A percentile compares a stretch with the other conserved stretches of the same genome.
Evolutionary conservation across 2,797 vertebrate species (phyloP).

Genomic region (Nannoperca obscura): DNA sequence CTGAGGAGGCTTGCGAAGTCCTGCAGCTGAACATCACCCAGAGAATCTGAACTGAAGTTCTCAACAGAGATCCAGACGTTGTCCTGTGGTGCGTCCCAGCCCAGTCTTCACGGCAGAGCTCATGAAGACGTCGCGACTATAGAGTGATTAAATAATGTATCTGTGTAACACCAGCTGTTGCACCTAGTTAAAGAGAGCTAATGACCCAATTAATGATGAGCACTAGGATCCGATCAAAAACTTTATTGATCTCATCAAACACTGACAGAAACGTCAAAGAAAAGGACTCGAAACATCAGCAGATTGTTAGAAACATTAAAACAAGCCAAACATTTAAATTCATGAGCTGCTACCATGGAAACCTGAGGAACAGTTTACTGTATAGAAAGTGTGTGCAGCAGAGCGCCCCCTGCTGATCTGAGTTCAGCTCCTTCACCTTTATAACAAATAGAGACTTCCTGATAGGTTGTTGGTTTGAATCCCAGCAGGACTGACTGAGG

Average conservation of each 20-base stretch:
- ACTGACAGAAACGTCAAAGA: conserved; percentile 45
- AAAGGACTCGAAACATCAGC: conserved; percentile 29
- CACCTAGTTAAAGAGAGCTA: neutral
- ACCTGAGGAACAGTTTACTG: conserved; percentile 48
- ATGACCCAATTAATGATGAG: neutral
- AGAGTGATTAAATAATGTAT: too few relatives aligned
- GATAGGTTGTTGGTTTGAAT: conserved; percentile 17
- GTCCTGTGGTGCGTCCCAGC: too few relatives aligned
- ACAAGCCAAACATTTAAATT: neutral
- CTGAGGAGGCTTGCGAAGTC: too few relatives aligned
- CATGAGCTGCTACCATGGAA: conserved; percentile 35
- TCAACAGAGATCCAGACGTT: too few relatives aligned
- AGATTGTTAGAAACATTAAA: conserved; percentile 11
- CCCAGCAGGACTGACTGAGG: conserved; percentile 21
- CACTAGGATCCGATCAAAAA: conserved; percentile 26
- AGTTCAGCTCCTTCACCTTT: neutral
- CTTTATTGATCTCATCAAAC: conserved; percentile 65
- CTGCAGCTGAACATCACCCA: too few relatives aligned
- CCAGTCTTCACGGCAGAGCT: too few relatives aligned
- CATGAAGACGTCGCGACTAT: too few relatives aligned
- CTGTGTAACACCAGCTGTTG: too few relatives aligned
- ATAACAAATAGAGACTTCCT: conserved; percentile 13
- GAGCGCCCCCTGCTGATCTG: neutral
- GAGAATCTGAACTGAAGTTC: too few relatives aligned
- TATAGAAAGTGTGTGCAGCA: conserved; percentile 32